Conservation (phyloP, 1,140 invertebrate species). For the Drosophila mojavensis region DNA sequence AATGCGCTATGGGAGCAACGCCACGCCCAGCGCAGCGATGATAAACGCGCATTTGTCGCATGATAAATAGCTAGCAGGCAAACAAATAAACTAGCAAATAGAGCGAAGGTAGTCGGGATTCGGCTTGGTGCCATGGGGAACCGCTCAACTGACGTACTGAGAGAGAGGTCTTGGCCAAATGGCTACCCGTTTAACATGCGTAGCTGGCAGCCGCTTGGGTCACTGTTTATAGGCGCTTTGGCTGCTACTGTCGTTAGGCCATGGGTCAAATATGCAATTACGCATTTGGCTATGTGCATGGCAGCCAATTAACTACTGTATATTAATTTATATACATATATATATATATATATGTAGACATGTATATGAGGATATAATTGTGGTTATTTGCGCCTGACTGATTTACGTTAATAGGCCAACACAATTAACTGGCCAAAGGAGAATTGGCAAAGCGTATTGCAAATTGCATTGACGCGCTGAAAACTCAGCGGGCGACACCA, state of each 20-base stretch:
- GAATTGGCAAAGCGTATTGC: constrained; percentile 30
- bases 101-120: constrained; percentile 35
- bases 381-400: constrained; percentile 32
- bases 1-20: constrained; percentile 48
- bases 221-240: neutral
- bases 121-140: constrained; percentile 46
- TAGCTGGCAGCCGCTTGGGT: constrained; percentile 2
- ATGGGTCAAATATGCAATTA: constrained; percentile 71
- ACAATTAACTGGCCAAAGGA: constrained; percentile 41
- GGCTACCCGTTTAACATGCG: constrained; percentile 22
- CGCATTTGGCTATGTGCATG: constrained; percentile 55
- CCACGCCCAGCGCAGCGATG: constrained; percentile 60
- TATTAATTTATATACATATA: neutral
- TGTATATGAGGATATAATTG: constrained; percentile 24
- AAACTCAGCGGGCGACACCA: constrained; percentile 20
- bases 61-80: constrained; percentile 70
- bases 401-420: constrained; percentile 68
- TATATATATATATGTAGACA: neutral
- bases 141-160: constrained; percentile 33
- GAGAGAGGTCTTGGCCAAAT: neutral
- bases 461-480: constrained; percentile 27
- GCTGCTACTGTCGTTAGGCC: constrained; percentile 38
- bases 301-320: constrained; percentile 19
- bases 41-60: constrained; percentile 78
- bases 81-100: constrained; percentile 56